Base-by-base conservation (phyloP, 2,888 invertebrate species). In the Orchesellides sinensis region DNA sequence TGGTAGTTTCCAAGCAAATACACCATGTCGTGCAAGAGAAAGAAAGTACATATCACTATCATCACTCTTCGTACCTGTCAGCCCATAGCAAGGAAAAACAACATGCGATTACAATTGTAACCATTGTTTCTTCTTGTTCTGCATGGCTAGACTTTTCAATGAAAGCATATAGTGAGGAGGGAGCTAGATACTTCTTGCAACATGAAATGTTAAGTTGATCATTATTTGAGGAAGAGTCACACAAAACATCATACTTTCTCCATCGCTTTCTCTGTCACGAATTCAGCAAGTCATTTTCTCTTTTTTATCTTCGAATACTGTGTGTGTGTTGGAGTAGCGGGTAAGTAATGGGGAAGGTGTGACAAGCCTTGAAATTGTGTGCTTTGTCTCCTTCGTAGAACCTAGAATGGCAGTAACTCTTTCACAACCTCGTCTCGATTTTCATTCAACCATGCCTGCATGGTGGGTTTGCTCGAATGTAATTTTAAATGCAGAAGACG, bases 61-160 rank as follows among this genome's bases (percentile, higher is more conserved):
- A 77, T 77, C 77, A 77, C 59, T 77, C 77, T 77, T 77, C 68
- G 66, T 77, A 59, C 68, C 35, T 77, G 77, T 77, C 77, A 77
- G 56, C 54, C 23, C 45, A 74, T n/a, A n/a, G n/a, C 17, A 21
- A 74, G 27, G 74, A 35, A 49, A 49, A 74, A 61, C 29, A 14
- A 61, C 54, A 54, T 54, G 25, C 54, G 54, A 54, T 25, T 54
- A 54, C 54, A 17, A 47, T 47, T n/a, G n/a, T n/a, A 47, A 4
- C 47, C 12, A 14, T 47, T 47, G 47, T 54, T 23, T 23, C 21
- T 23, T 17, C 54, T 54, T 54, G 19, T 40, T 49, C 2, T 54
- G 54, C 54, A 12, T 54, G 25, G 25, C 12, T 54, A 12, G 8
- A 17, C 5, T 17, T 47, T 47, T 49, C 21, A 8, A 17, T 19